Conservation (phyloP, 2,113 vertebrate species). For the Acanthochromis polyacanthus region DNA sequence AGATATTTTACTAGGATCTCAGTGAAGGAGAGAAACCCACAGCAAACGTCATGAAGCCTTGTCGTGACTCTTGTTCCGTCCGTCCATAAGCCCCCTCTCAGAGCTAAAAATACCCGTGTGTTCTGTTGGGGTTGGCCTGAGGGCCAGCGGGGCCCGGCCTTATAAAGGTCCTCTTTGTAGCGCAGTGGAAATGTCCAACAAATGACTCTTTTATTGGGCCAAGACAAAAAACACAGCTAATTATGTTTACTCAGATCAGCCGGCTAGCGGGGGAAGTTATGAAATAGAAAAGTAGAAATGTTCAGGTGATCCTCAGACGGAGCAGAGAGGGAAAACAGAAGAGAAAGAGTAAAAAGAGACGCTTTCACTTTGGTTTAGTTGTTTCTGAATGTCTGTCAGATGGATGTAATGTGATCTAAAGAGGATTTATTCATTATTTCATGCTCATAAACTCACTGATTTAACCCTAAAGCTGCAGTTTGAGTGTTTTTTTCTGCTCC, state of each 20-base stretch:
- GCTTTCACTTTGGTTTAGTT: too few species aligned
- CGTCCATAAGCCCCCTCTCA: constrained; percentile 3
- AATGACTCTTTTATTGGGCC: constrained; percentile 99
- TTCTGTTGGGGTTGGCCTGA: constrained; percentile 93
- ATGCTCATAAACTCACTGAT: too few species aligned
- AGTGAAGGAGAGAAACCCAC: constrained; percentile 80
- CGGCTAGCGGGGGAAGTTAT: constrained; percentile 61
- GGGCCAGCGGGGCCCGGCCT: constrained; percentile 84
- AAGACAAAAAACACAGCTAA: constrained; percentile 98
- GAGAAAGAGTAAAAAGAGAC: too few species aligned
- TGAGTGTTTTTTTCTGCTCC: too few species aligned
- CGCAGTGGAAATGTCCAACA: constrained; percentile 97
- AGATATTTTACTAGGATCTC: constrained; percentile 88
- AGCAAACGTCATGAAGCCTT: constrained; percentile 55
- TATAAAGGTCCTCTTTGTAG: constrained; percentile 99
- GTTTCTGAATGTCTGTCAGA: too few species aligned
- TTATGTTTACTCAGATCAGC: constrained; percentile 97
- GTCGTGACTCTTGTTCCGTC: constrained; percentile 26
- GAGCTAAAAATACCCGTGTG: constrained; percentile 97
- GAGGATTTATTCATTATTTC: too few species aligned
- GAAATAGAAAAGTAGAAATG: constrained; percentile 50
- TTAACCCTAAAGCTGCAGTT: too few species aligned
- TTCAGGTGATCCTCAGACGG: constrained; percentile 8
- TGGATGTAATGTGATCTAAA: too few species aligned
- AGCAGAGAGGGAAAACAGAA: not conserved